Conservation (phyloP, 2,888 invertebrate genomes). For the Cancer borealis region DNA sequence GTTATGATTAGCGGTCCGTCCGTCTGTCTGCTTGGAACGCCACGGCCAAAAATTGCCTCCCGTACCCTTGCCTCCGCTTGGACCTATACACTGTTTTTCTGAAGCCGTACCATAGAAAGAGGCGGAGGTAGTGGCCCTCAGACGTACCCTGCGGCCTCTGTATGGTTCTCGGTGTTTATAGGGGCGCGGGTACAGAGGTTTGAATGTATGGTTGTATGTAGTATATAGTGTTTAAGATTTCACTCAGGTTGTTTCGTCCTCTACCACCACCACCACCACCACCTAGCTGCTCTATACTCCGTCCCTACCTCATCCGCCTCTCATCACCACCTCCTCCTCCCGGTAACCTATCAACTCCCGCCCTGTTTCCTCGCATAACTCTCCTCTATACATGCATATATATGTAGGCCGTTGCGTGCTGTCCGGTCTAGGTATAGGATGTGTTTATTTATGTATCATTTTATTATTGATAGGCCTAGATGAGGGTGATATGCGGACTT, state of each 20-base stretch:
- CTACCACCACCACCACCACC: not conserved
- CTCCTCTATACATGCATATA: conserved; percentile 5
- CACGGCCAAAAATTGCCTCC: conserved; percentile 17
- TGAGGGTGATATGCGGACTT: not conserved
- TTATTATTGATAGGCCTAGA: not conserved
- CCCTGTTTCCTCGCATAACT: not conserved
- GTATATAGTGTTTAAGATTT: conserved; percentile 44
- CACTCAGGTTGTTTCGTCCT: not conserved
- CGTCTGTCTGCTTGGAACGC: not conserved
- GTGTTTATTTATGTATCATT: conserved; percentile 38
- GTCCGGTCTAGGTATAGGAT: not conserved
- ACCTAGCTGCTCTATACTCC: not conserved
- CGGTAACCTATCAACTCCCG: not conserved
- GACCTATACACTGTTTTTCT: not conserved
- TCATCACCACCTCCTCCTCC: not conserved
- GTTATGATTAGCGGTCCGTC: not conserved
- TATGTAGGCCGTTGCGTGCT: conserved; percentile 16
- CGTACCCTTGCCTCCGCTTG: not conserved
- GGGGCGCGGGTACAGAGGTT: not conserved
- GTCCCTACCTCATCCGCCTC: not conserved
- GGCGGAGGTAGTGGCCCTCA: not conserved
- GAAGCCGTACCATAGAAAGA: not conserved
- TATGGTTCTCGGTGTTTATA: not conserved
- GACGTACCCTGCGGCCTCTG: not conserved
- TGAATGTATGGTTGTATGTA: conserved; percentile 44